Conservation (phyloP, 2,888 invertebrate species). For the Acronicta aceris region DNA sequence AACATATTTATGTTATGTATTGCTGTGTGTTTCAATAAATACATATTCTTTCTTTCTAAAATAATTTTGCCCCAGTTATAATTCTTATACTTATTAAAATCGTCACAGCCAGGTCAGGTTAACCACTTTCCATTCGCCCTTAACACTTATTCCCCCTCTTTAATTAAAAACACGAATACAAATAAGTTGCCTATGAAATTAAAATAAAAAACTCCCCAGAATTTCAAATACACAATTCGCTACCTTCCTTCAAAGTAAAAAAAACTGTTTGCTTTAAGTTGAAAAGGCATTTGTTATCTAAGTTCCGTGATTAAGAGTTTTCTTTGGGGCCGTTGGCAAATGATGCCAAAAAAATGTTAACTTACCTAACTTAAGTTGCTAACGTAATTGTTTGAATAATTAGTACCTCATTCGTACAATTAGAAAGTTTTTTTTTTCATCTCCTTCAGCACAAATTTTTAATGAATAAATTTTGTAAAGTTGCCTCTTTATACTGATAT, state of each 20-base stretch:
- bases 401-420: slow-evolving; percentile 81
- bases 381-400: slow-evolving; percentile 83
- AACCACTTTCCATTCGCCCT: slow-evolving; percentile 48
- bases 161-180: slow-evolving; percentile 76
- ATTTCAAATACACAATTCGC: slow-evolving; percentile 70
- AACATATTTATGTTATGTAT: too few relatives aligned
- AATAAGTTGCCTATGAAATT: slow-evolving; percentile 74
- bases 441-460: slow-evolving; percentile 67
- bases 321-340: slow-evolving; percentile 67
- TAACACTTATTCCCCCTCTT: slow-evolving; percentile 55
- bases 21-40: too few relatives aligned
- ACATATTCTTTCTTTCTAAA: too few relatives aligned
- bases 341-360: slow-evolving; percentile 72
- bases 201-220: slow-evolving; percentile 69
- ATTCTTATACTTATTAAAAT: slow-evolving; percentile 36
- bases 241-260: slow-evolving; percentile 67
- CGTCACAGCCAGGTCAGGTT: slow-evolving; percentile 12
- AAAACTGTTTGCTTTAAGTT: slow-evolving; percentile 68
- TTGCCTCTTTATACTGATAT: slow-evolving; percentile 43
- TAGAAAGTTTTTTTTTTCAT: slow-evolving; percentile 66
- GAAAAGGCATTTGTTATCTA: slow-evolving; percentile 78
- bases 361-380: slow-evolving; percentile 65
- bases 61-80: slow-evolving; percentile 24
- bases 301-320: slow-evolving; percentile 83
- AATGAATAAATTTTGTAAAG: slow-evolving; percentile 66